These are phyloP conservation scores for Heliocidaris erythrogramma DNA, from an alignment of 35 echinoderm and acorn worm genomes.

Conservation along the genomic window DNA sequence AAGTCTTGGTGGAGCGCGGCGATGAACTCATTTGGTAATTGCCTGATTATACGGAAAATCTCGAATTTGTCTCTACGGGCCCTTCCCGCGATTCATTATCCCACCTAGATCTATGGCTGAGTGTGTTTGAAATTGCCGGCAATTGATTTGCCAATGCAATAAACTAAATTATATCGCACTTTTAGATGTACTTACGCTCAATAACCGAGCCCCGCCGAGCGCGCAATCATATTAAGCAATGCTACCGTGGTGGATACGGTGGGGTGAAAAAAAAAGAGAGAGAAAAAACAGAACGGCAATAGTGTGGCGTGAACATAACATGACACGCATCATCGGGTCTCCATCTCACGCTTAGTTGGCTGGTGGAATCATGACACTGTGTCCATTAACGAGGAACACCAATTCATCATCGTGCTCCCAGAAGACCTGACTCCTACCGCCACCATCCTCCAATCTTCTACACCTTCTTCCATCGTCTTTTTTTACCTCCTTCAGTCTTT, in stretches of 20 bases:
- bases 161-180: conserved; percentile 54
- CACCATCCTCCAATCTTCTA: conserved; percentile 2
- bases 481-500: not conserved
- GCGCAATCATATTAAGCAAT: conserved; percentile 55
- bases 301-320: not conserved
- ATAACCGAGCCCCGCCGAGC: conserved; percentile 25
- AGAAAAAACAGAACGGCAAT: conserved; percentile 17
- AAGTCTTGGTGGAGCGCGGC: not conserved
- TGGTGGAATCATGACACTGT: conserved; percentile 28
- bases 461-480: not conserved
- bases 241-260: not conserved
- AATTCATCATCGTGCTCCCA: conserved; percentile 36
- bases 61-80: conserved; percentile 46
- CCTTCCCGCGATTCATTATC: conserved; percentile 44
- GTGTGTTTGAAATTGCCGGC: conserved; percentile 49
- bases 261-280: not conserved
- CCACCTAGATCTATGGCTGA: conserved; percentile 30
- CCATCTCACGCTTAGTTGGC: conserved; percentile 23
- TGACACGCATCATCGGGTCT: conserved; percentile 26
- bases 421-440: conserved; percentile 16
- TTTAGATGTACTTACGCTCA: conserved; percentile 55
- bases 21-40: conserved; percentile 53
- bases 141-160: conserved; percentile 51
- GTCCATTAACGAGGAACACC: conserved; percentile 35
- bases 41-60: conserved; percentile 53